A percentile compares a stretch with the other conserved stretches of the same genome.
phyloP scores from a whole-genome alignment of 2,888 invertebrate species.

The Catocala nupta region DNA sequence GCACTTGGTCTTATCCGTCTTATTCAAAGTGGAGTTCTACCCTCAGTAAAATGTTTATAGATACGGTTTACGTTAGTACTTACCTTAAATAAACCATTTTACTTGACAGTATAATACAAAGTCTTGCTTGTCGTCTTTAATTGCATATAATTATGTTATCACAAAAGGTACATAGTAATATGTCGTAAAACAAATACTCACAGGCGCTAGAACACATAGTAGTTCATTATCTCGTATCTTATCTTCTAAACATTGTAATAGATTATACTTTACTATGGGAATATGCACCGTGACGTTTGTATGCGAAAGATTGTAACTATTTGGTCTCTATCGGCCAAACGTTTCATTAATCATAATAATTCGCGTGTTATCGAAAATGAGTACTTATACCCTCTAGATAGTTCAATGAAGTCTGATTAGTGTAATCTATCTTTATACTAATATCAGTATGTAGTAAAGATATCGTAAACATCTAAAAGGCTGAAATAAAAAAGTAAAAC shows the following conservation, averaged over 20 bases:
- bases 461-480: too few relatives aligned
- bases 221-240: slow-evolving; percentile 35
- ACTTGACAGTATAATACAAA: background rate
- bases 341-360: background rate
- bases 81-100: too few relatives aligned
- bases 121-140: background rate
- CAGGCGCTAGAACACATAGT: slow-evolving; percentile 7
- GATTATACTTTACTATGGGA: slow-evolving; percentile 36
- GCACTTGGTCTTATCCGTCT: too few relatives aligned
- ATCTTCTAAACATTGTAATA: slow-evolving; percentile 36
- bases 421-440: too few relatives aligned
- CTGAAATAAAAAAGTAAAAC: too few relatives aligned
- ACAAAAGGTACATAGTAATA: slow-evolving; percentile 3
- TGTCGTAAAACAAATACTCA: slow-evolving; percentile 19
- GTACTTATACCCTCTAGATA: background rate
- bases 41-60: too few relatives aligned
- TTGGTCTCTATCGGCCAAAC: background rate
- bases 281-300: slow-evolving; percentile 5
- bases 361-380: background rate
- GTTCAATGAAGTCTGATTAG: too few relatives aligned
- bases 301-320: background rate
- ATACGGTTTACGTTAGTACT: too few relatives aligned
- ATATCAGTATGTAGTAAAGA: too few relatives aligned
- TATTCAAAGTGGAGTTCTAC: too few relatives aligned
- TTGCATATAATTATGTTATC: slow-evolving; percentile 1